Percentiles rank a stretch among this genome's conserved stretches.
Conservation (phyloP, 1,140 invertebrate species). For the Oedothorax gibbosus region DNA sequence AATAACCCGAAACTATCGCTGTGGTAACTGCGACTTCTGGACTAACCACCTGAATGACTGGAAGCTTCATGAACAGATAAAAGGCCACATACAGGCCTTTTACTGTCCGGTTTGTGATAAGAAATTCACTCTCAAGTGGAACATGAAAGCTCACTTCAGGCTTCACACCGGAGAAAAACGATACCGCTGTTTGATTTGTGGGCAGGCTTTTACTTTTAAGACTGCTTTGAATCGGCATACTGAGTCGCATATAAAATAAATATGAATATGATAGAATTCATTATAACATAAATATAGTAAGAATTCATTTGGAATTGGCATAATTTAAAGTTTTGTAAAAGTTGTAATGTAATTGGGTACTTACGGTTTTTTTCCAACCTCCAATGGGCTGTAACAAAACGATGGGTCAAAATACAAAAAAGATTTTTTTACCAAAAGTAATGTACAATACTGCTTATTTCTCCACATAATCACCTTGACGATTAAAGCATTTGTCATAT, state of each 20-base stretch:
- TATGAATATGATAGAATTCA: too few relatives aligned
- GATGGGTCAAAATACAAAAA: too few relatives aligned
- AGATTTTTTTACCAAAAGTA: too few relatives aligned
- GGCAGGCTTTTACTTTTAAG: slow-evolving; percentile 11
- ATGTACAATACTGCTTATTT: too few relatives aligned
- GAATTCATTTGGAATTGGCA: too few relatives aligned
- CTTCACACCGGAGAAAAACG: slow-evolving; percentile 74
- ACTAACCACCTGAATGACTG: slow-evolving; percentile 2
- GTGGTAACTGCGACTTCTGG: background rate
- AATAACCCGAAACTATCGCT: background rate
- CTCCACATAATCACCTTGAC: too few relatives aligned
- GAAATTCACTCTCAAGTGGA: slow-evolving; percentile 65
- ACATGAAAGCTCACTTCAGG: slow-evolving; percentile 64
- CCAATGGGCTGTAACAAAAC: too few relatives aligned
- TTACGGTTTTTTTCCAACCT: too few relatives aligned
- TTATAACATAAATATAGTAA: too few relatives aligned
- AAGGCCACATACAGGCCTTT: slow-evolving; percentile 9
- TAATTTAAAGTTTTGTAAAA: too few relatives aligned
- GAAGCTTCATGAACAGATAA: slow-evolving; percentile 13
- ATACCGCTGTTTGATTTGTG: slow-evolving; percentile 71
- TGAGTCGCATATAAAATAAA: background rate
- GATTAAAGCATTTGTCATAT: too few relatives aligned
- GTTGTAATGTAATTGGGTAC: too few relatives aligned
- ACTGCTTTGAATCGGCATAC: slow-evolving; percentile 9
- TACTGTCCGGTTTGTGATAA: slow-evolving; percentile 8